phyloP scores from a whole-genome alignment of 1,140 invertebrate genomes.

The Brachionus rubens region DNA sequence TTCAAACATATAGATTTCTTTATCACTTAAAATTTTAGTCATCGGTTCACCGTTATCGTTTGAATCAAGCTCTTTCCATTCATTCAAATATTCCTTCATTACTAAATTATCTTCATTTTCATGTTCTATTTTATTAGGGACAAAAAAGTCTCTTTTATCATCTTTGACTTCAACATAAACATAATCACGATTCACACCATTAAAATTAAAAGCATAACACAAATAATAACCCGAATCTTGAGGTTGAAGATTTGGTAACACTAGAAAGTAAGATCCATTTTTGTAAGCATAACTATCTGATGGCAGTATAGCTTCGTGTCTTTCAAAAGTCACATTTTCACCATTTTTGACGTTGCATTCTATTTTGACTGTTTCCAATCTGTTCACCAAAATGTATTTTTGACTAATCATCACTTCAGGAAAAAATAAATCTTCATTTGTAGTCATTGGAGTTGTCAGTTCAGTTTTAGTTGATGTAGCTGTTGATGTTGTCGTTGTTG shows the following conservation, averaged over 20 bases:
- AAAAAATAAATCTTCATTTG: too few species aligned
- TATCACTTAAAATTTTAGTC: background rate
- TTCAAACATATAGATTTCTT: background rate
- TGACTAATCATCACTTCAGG: background rate
- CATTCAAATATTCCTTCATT: background rate
- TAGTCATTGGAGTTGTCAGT: too few species aligned
- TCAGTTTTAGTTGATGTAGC: too few species aligned
- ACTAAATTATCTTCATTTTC: background rate
- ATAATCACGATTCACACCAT: background rate
- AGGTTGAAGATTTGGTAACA: background rate
- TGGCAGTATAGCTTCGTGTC: background rate
- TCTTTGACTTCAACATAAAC: background rate
- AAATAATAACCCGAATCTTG: slow-evolving; percentile 3
- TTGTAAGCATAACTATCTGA: background rate
- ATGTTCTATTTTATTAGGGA: background rate
- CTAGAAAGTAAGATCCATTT: background rate
- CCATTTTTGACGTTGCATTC: background rate
- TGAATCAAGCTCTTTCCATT: background rate
- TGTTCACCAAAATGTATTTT: background rate
- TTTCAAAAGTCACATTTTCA: background rate
- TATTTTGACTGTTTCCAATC: background rate
- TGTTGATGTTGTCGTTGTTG: too few species aligned
- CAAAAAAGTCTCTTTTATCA: background rate
- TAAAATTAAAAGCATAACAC: background rate
- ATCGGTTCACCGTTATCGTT: background rate